phyloP scores from a whole-genome alignment of 2,797 vertebrate genomes.

The Enteromius treurensis region DNA sequence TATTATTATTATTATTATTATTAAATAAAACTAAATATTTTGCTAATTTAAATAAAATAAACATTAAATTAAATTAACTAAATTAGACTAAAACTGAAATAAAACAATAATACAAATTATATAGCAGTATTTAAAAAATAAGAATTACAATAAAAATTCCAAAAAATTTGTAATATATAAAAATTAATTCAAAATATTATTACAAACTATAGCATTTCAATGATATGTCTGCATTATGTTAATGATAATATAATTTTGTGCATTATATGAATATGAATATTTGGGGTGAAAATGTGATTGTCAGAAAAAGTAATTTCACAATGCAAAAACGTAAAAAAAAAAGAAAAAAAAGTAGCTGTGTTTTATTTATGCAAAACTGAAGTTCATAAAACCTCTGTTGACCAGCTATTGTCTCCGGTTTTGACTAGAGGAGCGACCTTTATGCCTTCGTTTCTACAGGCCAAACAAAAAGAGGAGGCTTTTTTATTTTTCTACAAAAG shows the following conservation, averaged over 20 bases:
- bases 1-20: background rate
- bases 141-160: background rate
- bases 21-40: background rate
- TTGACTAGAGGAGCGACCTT: constrained; percentile 3
- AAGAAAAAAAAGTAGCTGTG: background rate
- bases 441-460: background rate
- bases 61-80: background rate
- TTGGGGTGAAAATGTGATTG: background rate
- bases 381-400: constrained; percentile 3
- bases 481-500: background rate
- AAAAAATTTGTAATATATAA: background rate
- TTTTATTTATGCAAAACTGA: constrained; percentile 8
- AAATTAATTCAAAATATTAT: background rate
- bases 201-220: background rate
- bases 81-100: background rate
- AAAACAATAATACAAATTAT: background rate
- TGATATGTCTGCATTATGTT: background rate
- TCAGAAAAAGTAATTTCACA: too few relatives aligned
- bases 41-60: background rate
- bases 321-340: background rate
- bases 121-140: background rate
- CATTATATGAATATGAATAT: background rate
- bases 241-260: background rate
- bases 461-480: constrained; percentile 8
- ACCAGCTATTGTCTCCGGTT: background rate